These are phyloP conservation scores for Euborellia annulipes DNA, from an alignment of 1,140 invertebrate species.

Conservation along the genomic window DNA sequence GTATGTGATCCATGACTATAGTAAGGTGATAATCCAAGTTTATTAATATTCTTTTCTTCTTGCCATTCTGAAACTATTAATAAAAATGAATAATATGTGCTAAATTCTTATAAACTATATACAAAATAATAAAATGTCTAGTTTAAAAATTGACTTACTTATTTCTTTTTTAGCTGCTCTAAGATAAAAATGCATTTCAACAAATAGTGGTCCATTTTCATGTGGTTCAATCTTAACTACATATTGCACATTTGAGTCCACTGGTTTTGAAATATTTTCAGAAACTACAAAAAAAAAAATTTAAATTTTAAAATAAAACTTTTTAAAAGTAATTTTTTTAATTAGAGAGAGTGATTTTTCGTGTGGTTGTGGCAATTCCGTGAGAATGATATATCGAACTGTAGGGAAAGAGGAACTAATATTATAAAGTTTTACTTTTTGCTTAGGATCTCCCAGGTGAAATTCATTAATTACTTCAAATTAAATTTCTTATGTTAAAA, in stretches of 20 bases:
- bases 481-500: too few species aligned
- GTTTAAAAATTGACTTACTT: slow-evolving; percentile 37
- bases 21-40: slow-evolving; percentile 74
- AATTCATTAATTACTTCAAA: too few species aligned
- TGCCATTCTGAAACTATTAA: slow-evolving; percentile 62
- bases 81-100: slow-evolving; percentile 13
- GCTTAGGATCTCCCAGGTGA: too few species aligned
- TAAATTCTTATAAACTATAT: background rate
- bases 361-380: too few species aligned
- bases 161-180: slow-evolving; percentile 65
- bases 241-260: slow-evolving; percentile 52
- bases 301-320: background rate
- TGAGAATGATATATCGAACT: too few species aligned
- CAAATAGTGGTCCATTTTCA: slow-evolving; percentile 84
- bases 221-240: slow-evolving; percentile 94
- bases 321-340: background rate
- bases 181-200: slow-evolving; percentile 91
- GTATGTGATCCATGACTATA: slow-evolving; percentile 68
- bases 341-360: too few species aligned
- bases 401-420: too few species aligned
- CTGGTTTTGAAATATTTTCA: slow-evolving; percentile 46
- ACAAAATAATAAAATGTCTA: background rate
- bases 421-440: too few species aligned
- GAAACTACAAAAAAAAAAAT: slow-evolving; percentile 39
- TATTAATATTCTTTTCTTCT: slow-evolving; percentile 42